Conservation (phyloP, 2,113 vertebrate species). For the Proterorhinus semilunaris region DNA sequence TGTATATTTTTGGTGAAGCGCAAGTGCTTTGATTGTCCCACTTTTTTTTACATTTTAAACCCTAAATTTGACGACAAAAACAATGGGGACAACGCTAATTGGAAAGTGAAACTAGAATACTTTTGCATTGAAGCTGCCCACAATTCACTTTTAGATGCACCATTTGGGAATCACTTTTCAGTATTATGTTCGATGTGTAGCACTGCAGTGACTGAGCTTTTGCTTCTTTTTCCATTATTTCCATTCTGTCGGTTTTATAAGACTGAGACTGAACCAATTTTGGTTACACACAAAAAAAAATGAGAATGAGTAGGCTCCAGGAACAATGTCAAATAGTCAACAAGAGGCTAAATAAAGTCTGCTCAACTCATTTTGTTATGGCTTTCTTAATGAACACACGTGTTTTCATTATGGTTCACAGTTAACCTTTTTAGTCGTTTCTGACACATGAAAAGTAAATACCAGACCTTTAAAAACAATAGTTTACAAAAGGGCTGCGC, state of each 20-base stretch:
- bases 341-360: constrained; percentile 66
- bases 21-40: too few species aligned
- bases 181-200: constrained; percentile 14
- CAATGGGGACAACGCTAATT: not conserved
- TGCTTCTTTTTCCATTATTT: constrained; percentile 9
- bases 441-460: too few species aligned
- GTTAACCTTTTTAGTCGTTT: not conserved
- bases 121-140: not conserved
- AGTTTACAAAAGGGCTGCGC: too few species aligned
- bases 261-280: not conserved
- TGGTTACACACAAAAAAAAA: constrained; percentile 17
- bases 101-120: not conserved
- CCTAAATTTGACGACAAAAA: too few species aligned
- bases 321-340: constrained; percentile 69
- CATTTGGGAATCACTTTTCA: constrained; percentile 15
- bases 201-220: constrained; percentile 9
- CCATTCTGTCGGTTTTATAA: constrained; percentile 11
- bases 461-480: too few species aligned
- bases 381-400: not conserved
- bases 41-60: too few species aligned
- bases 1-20: not conserved
- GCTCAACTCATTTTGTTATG: constrained; percentile 43
- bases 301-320: constrained; percentile 38
- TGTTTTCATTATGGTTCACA: not conserved
- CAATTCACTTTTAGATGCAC: not conserved